Base-by-base conservation (phyloP, 2,113 vertebrate genomes). In the Panthera leo region DNA sequence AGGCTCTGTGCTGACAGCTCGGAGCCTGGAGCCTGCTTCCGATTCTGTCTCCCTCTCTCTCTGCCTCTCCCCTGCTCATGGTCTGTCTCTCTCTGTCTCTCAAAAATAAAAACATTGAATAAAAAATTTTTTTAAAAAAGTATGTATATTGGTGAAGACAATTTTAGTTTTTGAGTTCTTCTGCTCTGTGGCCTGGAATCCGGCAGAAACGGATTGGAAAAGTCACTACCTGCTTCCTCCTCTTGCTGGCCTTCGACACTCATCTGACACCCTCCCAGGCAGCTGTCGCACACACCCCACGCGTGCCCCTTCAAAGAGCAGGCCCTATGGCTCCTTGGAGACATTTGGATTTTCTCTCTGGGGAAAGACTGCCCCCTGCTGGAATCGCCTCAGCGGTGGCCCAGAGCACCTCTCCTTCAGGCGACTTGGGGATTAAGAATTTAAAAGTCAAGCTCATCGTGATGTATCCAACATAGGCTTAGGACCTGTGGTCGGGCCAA, bases 301-400 rank as follows among this genome's bases (percentile, higher is more conserved):
- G 0, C 27, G 63, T 7, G 21, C 4, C 42, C 73, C 65, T 36
- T 78, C 9, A 1, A n/a, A 15, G 55, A 67, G 73, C 7, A 14
- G 2, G 18, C 11, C n/a, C 5, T 12, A 19, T 1, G 11, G 18
- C 3, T 2, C 91, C 58, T 21, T 5, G 6, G 16, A 31, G 51
- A 63, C 53, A 25, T 14, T 15, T 34, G 67, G 75, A 73, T 51
- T 93, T 85, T 93, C 96, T 97, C 90, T 75, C 92, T 94, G 85
- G 91, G n/a, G 88, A 91, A 89, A 95, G 87, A 86, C 90, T 91
- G 97, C 97, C 97, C 98, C 97, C 98, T 98, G 91, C 97, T 95
- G 98, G 94, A 65, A 0, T 0, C 11, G n/a, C 27, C 45, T 39
- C 45, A 34, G 48, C 15, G 25, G 58, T 70, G 67, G 53, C 42